A percentile compares a stretch with the other conserved stretches of the same genome.
phyloP scores from a whole-genome alignment of 2,797 vertebrate species.

The Caiman crocodilus region DNA sequence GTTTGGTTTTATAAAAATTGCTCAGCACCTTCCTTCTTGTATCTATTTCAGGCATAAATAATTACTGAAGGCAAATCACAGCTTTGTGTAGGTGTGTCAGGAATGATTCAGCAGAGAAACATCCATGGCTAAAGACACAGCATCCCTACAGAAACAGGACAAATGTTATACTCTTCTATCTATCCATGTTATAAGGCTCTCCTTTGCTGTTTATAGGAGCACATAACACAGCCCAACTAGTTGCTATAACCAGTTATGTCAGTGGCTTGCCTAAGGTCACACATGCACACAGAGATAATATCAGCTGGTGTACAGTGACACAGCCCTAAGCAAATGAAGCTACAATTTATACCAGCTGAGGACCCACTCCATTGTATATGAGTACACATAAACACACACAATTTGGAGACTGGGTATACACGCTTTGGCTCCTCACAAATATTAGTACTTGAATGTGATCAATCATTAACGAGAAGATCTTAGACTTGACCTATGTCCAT shows the following conservation, averaged over 20 bases:
- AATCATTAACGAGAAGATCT: background rate
- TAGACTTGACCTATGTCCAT: background rate
- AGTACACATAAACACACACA: background rate
- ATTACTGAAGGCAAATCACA: constrained; percentile 52
- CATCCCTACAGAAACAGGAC: constrained; percentile 28
- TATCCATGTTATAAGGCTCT: background rate
- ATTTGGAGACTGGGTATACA: background rate
- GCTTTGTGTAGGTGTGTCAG: constrained; percentile 56
- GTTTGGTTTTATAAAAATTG: constrained; percentile 38
- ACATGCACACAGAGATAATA: background rate
- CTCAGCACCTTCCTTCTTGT: constrained; percentile 35
- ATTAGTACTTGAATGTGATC: background rate
- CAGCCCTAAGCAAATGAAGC: background rate
- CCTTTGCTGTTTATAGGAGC: background rate
- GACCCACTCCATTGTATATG: background rate
- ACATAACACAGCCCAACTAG: background rate
- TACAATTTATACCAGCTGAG: background rate
- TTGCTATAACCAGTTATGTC: background rate
- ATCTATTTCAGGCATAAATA: constrained; percentile 52
- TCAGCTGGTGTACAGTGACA: background rate
- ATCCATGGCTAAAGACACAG: background rate
- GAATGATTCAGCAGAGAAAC: constrained; percentile 61
- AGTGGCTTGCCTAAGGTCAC: background rate
- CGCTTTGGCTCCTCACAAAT: background rate
- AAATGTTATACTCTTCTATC: background rate